These are phyloP conservation scores for Drosophila greeni DNA, from an alignment of 2,888 invertebrate genomes.

Conservation along the genomic window DNA sequence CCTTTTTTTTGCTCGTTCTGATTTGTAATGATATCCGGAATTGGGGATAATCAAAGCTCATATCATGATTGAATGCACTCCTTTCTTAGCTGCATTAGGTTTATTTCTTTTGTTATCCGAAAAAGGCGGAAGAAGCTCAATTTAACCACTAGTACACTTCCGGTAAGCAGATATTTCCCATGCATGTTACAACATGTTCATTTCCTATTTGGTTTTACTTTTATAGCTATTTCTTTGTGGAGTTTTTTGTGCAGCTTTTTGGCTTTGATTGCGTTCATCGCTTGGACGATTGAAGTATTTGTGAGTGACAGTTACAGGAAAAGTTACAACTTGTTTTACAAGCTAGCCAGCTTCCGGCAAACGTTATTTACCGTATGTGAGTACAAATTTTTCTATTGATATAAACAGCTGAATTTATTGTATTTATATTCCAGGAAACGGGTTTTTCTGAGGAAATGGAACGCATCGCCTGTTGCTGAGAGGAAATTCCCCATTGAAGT, in stretches of 20 bases:
- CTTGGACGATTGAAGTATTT: background rate
- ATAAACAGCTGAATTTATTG: background rate
- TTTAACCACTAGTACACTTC: slow-evolving; percentile 5
- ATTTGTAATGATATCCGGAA: no score
- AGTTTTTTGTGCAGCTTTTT: background rate
- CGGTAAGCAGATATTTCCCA: slow-evolving; percentile 6
- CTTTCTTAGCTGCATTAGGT: background rate
- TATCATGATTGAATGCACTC: background rate
- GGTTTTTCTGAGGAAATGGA: background rate
- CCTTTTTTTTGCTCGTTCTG: background rate
- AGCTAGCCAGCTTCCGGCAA: slow-evolving; percentile 2
- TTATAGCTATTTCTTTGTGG: background rate
- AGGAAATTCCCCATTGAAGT: background rate
- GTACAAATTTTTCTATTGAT: slow-evolving; percentile 12
- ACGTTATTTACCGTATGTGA: background rate
- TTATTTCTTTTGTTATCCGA: background rate
- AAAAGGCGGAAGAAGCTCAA: background rate
- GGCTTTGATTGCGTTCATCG: slow-evolving; percentile 1
- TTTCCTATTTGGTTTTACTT: slow-evolving; percentile 11
- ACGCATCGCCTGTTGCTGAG: background rate
- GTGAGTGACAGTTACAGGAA: background rate
- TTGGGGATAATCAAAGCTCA: background rate
- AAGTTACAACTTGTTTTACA: background rate
- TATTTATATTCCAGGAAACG: background rate
- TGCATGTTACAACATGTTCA: background rate